Base-by-base conservation (phyloP, 2,797 vertebrate genomes). In the Taenioides sp. region DNA sequence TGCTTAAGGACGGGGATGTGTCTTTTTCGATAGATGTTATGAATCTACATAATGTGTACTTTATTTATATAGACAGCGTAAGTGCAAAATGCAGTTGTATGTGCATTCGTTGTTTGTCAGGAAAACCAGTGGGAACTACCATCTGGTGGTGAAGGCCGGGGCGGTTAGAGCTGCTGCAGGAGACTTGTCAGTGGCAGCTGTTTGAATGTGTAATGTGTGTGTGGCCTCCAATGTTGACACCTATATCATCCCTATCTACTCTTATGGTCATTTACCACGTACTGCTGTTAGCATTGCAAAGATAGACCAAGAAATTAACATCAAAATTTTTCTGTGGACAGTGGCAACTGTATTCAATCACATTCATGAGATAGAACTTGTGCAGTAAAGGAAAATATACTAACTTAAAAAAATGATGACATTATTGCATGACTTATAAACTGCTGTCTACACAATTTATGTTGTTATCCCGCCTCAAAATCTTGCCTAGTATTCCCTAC, bases 81-180 rank as follows among this genome's bases (percentile, higher is more conserved):
- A 69, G 25, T 23, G 27, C 0, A 50, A 27, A 28, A 22, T 25
- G 22, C 17, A 63, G 37, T 54, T 27, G 23, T 71, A 65, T 73
- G 69, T 73, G 59, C 69, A 64, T 58, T 68, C 49, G 70, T 54
- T 67, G 31, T 75, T 67, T 76, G 67, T 72, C 28, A 71, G 65
- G 55, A 64, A 57, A 80, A 60, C 62, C 76, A 80, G 67, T 79
- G 68, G 69, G 72, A 86, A 70, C 72, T 65, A 73, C 86, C 93
- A 93, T 93, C 91, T 94, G 92, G 82, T 92, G 74, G 73, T 93
- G 92, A 93, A 88, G 88, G 89, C 81, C 83, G 80, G 76, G 81
- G 74, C 86, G 76, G 85, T 91, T 91, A 75, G 77, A 77, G 76
- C 67, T 72, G 81, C 77, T 83, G 80, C 70, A 79, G 73, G 71